A percentile compares a stretch with the other conserved stretches of the same genome.
phyloP scores from a whole-genome alignment of 2,113 vertebrate species.

The Oreochromis tanganicae region DNA sequence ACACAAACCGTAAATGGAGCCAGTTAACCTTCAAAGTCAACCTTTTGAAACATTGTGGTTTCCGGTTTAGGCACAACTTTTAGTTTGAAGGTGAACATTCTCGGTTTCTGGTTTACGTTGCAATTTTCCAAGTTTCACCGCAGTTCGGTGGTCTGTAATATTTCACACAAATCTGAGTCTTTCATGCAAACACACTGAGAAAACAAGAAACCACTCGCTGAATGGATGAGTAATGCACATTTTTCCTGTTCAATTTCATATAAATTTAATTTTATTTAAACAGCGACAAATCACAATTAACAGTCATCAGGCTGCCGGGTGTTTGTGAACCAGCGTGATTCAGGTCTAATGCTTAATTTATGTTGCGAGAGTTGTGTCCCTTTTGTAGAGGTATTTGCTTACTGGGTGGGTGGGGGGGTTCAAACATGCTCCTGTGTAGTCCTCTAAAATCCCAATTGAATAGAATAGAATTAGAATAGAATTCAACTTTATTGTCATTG shows the following conservation, averaged over 20 bases:
- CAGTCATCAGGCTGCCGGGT: not conserved
- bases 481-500: too few relatives aligned
- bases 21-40: not conserved
- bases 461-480: too few relatives aligned
- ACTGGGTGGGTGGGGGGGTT: not conserved
- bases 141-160: not conserved
- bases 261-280: not conserved
- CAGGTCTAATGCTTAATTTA: too few relatives aligned
- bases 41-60: not conserved
- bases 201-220: not conserved
- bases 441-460: not conserved
- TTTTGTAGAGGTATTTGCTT: not conserved
- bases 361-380: not conserved
- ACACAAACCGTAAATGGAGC: not conserved
- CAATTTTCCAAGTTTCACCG: not conserved
- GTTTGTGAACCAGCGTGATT: not conserved
- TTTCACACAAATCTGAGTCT: not conserved
- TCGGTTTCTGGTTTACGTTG: not conserved
- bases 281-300: not conserved
- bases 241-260: not conserved
- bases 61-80: not conserved
- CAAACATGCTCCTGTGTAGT: not conserved
- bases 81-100: not conserved
- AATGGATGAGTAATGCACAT: not conserved
- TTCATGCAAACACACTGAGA: not conserved